Conservation (phyloP, 2,113 vertebrate genomes). For the Laterallus jamaicensis region DNA sequence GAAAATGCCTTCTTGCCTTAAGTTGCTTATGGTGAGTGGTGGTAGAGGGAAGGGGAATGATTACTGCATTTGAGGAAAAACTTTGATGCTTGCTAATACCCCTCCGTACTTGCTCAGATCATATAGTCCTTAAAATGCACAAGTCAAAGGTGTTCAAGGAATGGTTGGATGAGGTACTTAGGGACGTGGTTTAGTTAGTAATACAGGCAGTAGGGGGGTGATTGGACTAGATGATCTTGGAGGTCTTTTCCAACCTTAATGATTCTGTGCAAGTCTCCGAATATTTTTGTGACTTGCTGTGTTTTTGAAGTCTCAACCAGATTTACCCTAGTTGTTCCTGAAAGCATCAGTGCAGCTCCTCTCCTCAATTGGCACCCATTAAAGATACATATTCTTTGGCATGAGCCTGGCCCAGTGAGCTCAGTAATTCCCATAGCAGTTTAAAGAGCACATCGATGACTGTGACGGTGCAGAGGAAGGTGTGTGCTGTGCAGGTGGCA, state of each 20-base stretch:
- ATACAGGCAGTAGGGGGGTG: too few species aligned
- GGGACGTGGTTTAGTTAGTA: too few species aligned
- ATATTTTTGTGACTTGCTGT: neutral
- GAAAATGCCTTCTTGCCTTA: too few species aligned
- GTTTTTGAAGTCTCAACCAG: neutral
- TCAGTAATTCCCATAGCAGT: neutral
- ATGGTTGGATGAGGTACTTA: too few species aligned
- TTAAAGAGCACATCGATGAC: fast-evolving
- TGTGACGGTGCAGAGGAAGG: neutral
- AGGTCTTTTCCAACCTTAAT: too few species aligned
- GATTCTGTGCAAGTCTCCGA: too few species aligned
- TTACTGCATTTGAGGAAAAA: fast-evolving
- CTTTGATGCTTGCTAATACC: neutral
- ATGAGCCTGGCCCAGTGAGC: fast-evolving
- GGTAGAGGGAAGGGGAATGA: fast-evolving
- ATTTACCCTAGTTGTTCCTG: neutral
- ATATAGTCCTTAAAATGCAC: fast-evolving
- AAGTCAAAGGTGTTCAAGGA: too few species aligned
- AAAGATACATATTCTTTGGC: fast-evolving
- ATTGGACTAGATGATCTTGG: too few species aligned
- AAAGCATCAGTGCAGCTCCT: fast-evolving
- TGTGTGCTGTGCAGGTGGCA: fast-evolving
- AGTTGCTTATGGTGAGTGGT: fast-evolving
- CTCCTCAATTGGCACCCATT: fast-evolving
- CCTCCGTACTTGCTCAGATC: fast-evolving